A percentile compares a stretch with the other conserved stretches of the same genome.
Conservation (phyloP, 2,888 invertebrate genomes). For the Odontothrips loti region DNA sequence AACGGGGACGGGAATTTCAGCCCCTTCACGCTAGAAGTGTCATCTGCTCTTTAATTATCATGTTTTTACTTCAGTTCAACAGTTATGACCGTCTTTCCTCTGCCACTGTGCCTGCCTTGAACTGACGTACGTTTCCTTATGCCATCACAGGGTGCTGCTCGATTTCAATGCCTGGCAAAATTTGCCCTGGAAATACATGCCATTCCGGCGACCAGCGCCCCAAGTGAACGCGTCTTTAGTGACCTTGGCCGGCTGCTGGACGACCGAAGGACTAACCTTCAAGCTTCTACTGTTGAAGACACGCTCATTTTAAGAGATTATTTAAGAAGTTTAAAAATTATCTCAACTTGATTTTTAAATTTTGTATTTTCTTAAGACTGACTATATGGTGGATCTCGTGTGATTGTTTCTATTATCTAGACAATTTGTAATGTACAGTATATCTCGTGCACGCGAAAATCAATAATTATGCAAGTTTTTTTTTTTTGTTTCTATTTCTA, state of each 20-base stretch:
- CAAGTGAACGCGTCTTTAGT: background rate
- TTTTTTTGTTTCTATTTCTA: too few species aligned
- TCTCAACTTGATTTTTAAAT: too few species aligned
- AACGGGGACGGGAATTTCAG: too few species aligned
- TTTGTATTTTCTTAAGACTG: too few species aligned
- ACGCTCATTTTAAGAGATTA: background rate
- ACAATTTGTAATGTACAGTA: too few species aligned
- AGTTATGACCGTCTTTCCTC: background rate
- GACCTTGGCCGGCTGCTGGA: background rate
- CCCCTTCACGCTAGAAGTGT: too few species aligned
- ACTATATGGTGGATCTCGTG: too few species aligned
- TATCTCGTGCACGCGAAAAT: too few species aligned
- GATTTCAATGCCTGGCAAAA: too few species aligned
- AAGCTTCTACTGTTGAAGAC: background rate
- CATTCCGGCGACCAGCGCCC: background rate
- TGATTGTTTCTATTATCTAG: too few species aligned
- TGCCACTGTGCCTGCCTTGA: background rate
- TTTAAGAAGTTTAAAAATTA: background rate
- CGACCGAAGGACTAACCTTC: background rate
- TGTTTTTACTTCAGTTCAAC: background rate
- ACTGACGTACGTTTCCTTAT: background rate
- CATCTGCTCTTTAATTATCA: background rate
- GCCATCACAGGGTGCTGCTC: background rate
- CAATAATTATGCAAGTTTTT: too few species aligned
- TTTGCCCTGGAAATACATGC: background rate